phyloP scores from a whole-genome alignment of 2,888 invertebrate genomes.

The Pollenia labialis region DNA sequence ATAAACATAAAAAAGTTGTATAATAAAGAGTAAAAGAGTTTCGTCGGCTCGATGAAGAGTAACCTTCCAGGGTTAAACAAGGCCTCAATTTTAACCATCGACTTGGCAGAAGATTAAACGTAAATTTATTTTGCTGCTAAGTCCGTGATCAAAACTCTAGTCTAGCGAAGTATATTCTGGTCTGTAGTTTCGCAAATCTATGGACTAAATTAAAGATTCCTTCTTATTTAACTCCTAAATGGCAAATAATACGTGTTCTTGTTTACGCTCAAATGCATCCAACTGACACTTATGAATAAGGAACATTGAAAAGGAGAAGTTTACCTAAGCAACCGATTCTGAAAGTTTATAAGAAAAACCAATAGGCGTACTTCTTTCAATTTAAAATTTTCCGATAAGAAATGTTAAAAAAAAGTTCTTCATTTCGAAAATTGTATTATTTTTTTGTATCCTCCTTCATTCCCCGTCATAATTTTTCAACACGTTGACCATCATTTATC shows the following conservation, averaged over 20 bases:
- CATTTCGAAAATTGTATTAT: neutral
- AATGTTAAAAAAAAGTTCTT: neutral
- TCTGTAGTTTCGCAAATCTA: neutral
- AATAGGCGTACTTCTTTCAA: too few relatives aligned
- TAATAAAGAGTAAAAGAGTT: too few relatives aligned
- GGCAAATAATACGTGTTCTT: conserved; percentile 21
- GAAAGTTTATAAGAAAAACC: too few relatives aligned
- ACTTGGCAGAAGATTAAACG: too few relatives aligned
- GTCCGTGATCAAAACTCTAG: too few relatives aligned
- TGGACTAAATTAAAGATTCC: neutral
- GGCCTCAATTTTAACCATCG: too few relatives aligned
- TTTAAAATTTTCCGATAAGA: too few relatives aligned
- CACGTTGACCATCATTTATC: conserved; percentile 47
- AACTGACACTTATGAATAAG: neutral
- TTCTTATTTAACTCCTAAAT: neutral
- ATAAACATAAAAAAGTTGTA: too few relatives aligned
- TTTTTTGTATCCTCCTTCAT: neutral
- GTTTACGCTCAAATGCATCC: neutral
- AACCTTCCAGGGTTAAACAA: too few relatives aligned
- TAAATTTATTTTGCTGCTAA: too few relatives aligned
- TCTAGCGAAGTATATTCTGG: too few relatives aligned
- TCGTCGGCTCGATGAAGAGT: too few relatives aligned
- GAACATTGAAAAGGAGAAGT: neutral
- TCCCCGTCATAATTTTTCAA: conserved; percentile 1
- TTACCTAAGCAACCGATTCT: neutral